Evolutionary conservation across 2,113 vertebrate genomes (phyloP), one percentile per base, ranked within the genome.

Genomic region (Platichthys flesus): DNA sequence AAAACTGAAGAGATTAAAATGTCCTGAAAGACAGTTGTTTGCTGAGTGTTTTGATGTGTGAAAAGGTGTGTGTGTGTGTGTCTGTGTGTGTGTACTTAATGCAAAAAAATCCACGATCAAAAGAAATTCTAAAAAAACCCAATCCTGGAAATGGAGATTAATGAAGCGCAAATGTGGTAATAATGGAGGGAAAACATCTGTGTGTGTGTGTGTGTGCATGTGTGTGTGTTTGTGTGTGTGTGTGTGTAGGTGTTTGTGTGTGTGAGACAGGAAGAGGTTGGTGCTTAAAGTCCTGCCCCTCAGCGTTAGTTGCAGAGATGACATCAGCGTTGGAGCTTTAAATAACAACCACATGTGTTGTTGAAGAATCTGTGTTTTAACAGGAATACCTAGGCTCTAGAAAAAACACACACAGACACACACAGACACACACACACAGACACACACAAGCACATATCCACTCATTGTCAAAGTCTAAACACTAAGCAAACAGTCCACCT

Each of bases 321-420:
- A 93, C 76, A 57, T 92, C 88, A 92, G 58, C 5, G 1, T 54
- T 60, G 49, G 7, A 65, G 66, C 82, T 94, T 92, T 87, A 91
- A 92, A 93, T 93, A 93, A 67, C 59, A 55, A 20, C 77, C 63
- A 75, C 80, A 90, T 73, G 90, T 90, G 64, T 83, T 77, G 82
- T 51, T 61, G 74, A 87, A 78, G 87, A 90, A 88, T 82, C 86
- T 88, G 81, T 66, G 67, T 89, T 90, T 85, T 78, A 80, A 64
- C 35, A 71, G 57, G 52, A 74, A 82, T 66, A 63, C 49, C 26
- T 62, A 70, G 26, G 45, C 26, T 37, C 31, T 31, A 31, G 31
- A 31, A 67, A 26, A 63, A 13, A 63, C 18, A 63, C n/a, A 63
- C 37, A 45, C 12, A 61, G 31, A 56, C 23, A 13, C 16, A 55